These are phyloP conservation scores for Eriocheir sinensis DNA, from an alignment of 1,140 invertebrate genomes.

Conservation along the genomic window DNA sequence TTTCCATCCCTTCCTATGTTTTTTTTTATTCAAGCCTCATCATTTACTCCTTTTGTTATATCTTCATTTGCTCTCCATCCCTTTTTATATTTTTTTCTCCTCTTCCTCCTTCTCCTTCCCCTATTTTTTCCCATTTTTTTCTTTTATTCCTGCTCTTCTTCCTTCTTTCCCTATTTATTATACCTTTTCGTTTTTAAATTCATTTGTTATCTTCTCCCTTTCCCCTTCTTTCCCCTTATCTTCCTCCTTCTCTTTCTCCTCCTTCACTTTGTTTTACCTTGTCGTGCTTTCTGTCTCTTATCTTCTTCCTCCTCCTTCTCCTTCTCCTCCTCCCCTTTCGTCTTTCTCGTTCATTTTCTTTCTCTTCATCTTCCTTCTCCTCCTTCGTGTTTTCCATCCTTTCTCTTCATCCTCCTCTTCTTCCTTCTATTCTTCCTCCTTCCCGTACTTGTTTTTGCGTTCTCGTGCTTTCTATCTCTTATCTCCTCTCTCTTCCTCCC, in stretches of 20 bases:
- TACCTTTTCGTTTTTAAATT: not conserved
- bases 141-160: not conserved
- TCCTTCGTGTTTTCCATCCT: too few species aligned
- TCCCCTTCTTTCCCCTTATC: constrained; percentile 8
- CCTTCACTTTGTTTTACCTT: not conserved
- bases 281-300: not conserved
- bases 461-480: too few species aligned
- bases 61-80: not conserved
- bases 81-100: not conserved
- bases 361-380: not conserved
- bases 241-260: not conserved
- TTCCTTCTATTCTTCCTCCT: too few species aligned
- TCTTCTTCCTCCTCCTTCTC: too few species aligned
- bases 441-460: too few species aligned
- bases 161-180: not conserved
- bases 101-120: not conserved
- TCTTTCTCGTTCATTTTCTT: not conserved
- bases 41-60: not conserved
- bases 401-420: too few species aligned
- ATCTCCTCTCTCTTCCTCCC: too few species aligned
- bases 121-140: not conserved
- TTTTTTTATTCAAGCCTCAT: not conserved
- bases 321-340: not conserved
- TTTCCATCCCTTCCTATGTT: not conserved
- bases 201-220: not conserved